phyloP scores from a whole-genome alignment of 2,113 vertebrate genomes.

The Apistogramma diplotaenia region DNA sequence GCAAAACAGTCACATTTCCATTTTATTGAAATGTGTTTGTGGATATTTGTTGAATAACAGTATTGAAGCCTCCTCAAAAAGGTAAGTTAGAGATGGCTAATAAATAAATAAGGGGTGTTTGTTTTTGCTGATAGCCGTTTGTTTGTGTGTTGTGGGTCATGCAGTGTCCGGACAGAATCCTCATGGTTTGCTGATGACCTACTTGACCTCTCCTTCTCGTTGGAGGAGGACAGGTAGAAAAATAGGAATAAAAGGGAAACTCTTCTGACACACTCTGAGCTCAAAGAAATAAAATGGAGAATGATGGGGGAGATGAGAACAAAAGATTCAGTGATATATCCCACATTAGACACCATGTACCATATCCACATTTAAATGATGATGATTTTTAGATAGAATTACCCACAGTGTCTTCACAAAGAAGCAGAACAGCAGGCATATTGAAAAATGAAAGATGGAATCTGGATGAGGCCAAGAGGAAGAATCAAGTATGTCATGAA shows the following conservation, averaged over 20 bases:
- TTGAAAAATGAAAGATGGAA: background rate
- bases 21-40: background rate
- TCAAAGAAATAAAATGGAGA: background rate
- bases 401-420: background rate
- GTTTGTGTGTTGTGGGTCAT: constrained; percentile 59
- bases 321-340: too few relatives aligned
- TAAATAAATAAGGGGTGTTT: background rate
- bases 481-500: background rate
- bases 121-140: constrained; percentile 35
- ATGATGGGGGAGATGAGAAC: background rate
- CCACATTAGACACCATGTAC: background rate
- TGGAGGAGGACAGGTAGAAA: constrained; percentile 69
- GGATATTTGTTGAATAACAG: background rate
- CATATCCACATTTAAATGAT: background rate
- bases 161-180: constrained; percentile 44
- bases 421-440: background rate
- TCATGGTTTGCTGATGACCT: constrained; percentile 66
- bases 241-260: constrained; percentile 9
- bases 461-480: background rate
- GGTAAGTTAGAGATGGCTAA: background rate
- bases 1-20: background rate
- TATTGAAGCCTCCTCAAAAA: background rate
- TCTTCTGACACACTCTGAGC: constrained; percentile 41
- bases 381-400: background rate
- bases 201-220: constrained; percentile 73